Percentiles rank a stretch among this genome's conserved stretches.
These are phyloP conservation scores for Parus major DNA, from an alignment of 2,113 vertebrate species.

Conservation along the genomic window DNA sequence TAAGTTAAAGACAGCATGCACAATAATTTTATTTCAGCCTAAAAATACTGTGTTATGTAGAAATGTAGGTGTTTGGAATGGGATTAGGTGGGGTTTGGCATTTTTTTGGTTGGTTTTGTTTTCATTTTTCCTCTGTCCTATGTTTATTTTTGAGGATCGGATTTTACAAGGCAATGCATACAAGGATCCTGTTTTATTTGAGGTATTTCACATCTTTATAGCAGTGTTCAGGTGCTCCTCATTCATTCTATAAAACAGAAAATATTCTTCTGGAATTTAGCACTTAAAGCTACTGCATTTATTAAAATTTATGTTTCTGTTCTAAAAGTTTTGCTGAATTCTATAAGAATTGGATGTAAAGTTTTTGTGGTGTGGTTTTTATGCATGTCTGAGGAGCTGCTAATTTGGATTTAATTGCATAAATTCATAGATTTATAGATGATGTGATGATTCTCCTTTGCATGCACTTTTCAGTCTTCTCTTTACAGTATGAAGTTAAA, in stretches of 20 bases:
- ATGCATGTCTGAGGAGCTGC: conserved; percentile 7
- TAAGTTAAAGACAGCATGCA: neutral
- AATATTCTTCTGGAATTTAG: conserved; percentile 66
- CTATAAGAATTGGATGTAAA: conserved; percentile 45
- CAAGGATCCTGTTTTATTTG: conserved; percentile 81
- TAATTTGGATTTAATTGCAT: conserved; percentile 18
- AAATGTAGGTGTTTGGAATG: neutral
- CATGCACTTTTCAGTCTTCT: neutral
- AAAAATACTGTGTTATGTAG: neutral
- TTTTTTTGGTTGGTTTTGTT: neutral
- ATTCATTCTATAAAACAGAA: neutral
- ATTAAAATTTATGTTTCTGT: neutral
- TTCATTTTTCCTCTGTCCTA: conserved; percentile 6
- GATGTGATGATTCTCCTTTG: conserved; percentile 6
- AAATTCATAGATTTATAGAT: neutral
- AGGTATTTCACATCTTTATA: conserved; percentile 76
- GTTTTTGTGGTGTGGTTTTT: conserved; percentile 11
- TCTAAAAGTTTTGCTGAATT: conserved; percentile 57
- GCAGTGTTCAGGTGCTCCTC: neutral
- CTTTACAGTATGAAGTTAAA: neutral
- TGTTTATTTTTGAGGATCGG: conserved; percentile 84
- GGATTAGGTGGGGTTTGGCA: neutral
- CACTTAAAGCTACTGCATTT: neutral
- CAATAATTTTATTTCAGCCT: neutral
- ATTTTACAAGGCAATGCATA: conserved; percentile 86